A percentile compares a stretch with the other conserved stretches of the same genome.
Evolutionary conservation across 2,888 invertebrate species (phyloP).

Genomic region (Eupeodes luniger): DNA sequence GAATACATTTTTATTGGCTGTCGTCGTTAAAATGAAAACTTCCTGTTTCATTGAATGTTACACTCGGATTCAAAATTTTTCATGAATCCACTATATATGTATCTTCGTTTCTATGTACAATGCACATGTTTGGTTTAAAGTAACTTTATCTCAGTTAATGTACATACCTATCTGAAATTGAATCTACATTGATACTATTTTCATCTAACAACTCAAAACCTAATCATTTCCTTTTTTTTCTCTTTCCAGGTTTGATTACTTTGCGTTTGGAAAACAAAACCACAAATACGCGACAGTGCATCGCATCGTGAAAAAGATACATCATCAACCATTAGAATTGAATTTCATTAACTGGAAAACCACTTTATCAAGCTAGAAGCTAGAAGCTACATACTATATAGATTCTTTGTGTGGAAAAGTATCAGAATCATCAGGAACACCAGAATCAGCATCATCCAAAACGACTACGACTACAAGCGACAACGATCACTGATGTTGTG

Average conservation of each 20-base stretch:
- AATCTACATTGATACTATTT: background rate
- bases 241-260: slow-evolving; percentile 65
- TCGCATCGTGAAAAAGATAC: slow-evolving; percentile 30
- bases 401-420: slow-evolving; percentile 11
- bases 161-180: background rate
- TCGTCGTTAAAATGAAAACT: no score
- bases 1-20: no score
- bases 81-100: background rate
- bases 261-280: slow-evolving; percentile 21
- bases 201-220: background rate
- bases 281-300: slow-evolving; percentile 35
- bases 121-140: background rate
- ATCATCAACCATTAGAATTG: slow-evolving; percentile 44
- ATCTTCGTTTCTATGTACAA: no score
- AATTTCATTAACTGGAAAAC: slow-evolving; percentile 46
- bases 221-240: slow-evolving; percentile 25
- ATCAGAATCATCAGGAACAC: slow-evolving; percentile 25
- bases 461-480: background rate
- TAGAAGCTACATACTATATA: background rate
- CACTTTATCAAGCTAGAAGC: slow-evolving; percentile 14
- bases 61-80: background rate
- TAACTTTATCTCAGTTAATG: background rate
- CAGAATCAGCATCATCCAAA: slow-evolving; percentile 13
- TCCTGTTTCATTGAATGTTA: no score
- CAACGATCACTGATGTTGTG: background rate